phyloP scores from a whole-genome alignment of 2,888 invertebrate genomes.

The Heliconius ethilla region DNA sequence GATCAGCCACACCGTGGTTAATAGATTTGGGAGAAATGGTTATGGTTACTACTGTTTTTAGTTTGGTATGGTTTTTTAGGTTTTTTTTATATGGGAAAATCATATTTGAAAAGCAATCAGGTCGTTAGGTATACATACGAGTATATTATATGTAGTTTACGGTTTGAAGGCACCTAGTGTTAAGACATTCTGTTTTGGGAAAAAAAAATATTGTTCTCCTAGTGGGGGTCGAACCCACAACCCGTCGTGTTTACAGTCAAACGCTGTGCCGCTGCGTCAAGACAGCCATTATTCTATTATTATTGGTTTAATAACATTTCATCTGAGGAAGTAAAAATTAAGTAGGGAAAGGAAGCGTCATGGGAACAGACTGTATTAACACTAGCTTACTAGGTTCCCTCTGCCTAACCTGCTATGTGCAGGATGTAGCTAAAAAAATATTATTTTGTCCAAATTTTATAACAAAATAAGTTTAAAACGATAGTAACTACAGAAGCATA shows the following conservation, averaged over 20 bases:
- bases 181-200: no score
- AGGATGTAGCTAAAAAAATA: no score
- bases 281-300: no score
- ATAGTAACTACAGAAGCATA: no score
- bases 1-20: constrained; percentile 24
- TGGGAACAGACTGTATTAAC: not conserved
- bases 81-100: not conserved
- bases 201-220: no score
- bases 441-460: no score
- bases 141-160: not conserved
- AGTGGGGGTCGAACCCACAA: not conserved
- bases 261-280: not conserved
- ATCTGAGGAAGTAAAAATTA: no score
- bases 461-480: no score
- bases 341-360: not conserved
- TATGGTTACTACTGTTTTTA: constrained; percentile 14
- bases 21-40: not conserved
- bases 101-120: not conserved
- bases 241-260: not conserved
- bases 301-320: no score
- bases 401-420: not conserved
- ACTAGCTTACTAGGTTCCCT: not conserved
- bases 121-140: not conserved
- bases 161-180: no score
- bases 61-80: not conserved